Base-by-base conservation (phyloP, 1,140 invertebrate genomes). In the Lepeophtheirus salmonis region DNA sequence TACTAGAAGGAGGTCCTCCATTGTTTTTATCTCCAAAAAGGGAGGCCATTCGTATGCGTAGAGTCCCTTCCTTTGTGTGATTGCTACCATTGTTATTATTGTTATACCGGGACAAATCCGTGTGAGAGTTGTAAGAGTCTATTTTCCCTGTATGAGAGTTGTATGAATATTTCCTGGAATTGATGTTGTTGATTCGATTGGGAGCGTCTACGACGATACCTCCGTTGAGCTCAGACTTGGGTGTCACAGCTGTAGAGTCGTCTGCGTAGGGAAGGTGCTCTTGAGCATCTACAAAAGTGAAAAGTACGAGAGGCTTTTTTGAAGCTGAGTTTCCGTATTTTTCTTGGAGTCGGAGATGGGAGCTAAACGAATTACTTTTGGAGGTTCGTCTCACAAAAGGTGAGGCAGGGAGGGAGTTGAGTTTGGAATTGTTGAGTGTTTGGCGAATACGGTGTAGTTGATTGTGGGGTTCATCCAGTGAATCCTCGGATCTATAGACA, bases 181-280 rank as follows among this genome's bases (percentile, higher is more conserved):
- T 41, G 30, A 10, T 41, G 30, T 41, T 41, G n/a, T 25, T 25
- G 41, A 61, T 61, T 50, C 49, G 48, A 16, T 48, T 52, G 1
- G 59, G 59, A 16, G 59, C 50, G 25, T 61, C 59, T 63, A 92
- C 84, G 65, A 91, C 84, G 71, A 91, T 90, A 65, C 86, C 86
- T 65, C 89, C 88, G 71, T 91, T 92, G 71, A 96, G 90, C 75
- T 96, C 92, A 56, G 89, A 94, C 85, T 94, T 92, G 13, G 92
- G 92, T 50, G 91, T 97, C 2, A 95, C 91, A 54, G 91, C 92
- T 68, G 90, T 90, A 51, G 89, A 95, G 72, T 96, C 91, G 71
- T 97, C 92, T 22, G 90, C 91, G 72, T 90, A 97, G 14, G 92
- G 92, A 67, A 97, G 79, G 72, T 95, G 88, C 75, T 92, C 89